Evolutionary conservation across 2,888 invertebrate species (phyloP).

Genomic region (Sericinus montela): DNA sequence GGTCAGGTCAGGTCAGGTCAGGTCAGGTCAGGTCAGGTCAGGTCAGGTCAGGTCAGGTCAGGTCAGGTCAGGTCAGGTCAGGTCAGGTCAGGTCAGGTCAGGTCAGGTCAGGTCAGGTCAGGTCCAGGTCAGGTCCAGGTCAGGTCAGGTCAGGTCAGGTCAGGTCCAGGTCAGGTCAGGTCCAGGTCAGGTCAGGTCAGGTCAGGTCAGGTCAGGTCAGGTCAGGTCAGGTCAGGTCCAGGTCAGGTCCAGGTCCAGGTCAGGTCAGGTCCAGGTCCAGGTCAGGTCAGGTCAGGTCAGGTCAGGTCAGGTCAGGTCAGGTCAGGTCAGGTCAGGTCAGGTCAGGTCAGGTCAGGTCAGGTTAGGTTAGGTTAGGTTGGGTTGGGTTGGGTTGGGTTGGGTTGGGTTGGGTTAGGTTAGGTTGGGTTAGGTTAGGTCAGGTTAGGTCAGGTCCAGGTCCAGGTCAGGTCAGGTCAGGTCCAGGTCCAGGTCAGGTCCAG

Average conservation of each 20-base stretch:
- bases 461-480: background rate
- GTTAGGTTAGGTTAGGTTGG: background rate
- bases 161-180: too few species aligned
- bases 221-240: too few species aligned
- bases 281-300: background rate
- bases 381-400: background rate
- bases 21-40: constrained; percentile 23
- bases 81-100: constrained; percentile 16
- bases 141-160: too few species aligned
- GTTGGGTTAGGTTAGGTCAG: background rate
- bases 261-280: background rate
- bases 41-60: constrained; percentile 15
- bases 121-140: too few species aligned
- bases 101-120: too few species aligned
- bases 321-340: background rate
- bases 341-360: background rate
- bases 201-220: background rate
- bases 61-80: constrained; percentile 9
- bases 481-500: background rate
- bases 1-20: constrained; percentile 9
- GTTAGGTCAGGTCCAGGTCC: background rate
- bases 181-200: too few species aligned
- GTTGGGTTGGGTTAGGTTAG: background rate
- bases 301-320: background rate
- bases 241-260: too few species aligned